Evolutionary conservation across 2,113 vertebrate genomes (phyloP), one percentile per base, ranked within the genome.

Genomic region (Ceuthmochares aereus): DNA sequence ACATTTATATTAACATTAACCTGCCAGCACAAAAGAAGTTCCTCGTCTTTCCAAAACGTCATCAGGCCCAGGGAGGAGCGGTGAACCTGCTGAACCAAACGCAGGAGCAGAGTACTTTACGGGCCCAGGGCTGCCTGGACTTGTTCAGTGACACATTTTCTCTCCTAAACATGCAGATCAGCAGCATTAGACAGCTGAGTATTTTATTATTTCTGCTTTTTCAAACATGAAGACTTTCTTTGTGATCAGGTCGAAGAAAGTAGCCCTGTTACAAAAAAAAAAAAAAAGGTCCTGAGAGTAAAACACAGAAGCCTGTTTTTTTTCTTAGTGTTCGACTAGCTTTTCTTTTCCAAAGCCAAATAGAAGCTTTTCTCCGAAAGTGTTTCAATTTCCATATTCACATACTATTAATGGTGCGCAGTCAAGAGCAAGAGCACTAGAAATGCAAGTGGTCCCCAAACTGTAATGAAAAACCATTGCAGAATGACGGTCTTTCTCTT

Each of bases 221-320:
- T 45, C 36, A 49, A 92, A 95, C 25, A 11, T 96, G 94, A 89
- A 92, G 96, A 96, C 97, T 96, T 97, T 96, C 93, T 95, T 95
- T 85, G 95, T 87, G 97, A 96, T 95, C 97, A 96, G 97, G 97
- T 97, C 68, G 89, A 97, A 97, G 96, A 97, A 97, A 95, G 94
- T 97, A 98, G 97, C 98, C 97, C 98, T 98, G 97, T 97, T 96
- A 97, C 89, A 96, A 54, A 54, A 55, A 49, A 49, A 96, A 40
- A 94, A 96, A 97, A 97, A 97, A 97, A 97, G 96, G 98, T 98
- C 98, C 98, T 98, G 98, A 98, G 98, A 98, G 97, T 97, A 97
- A 97, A 97, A 97, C 95, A 96, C 93, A 97, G 97, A 98, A 95
- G 97, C 96, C 96, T 96, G 92, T 49, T 87, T 26, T 77, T 90